Evolutionary conservation across 2,888 invertebrate genomes (phyloP), one percentile per base, ranked within the genome.

Genomic region (Gastracanthus pulcherrimus): DNA sequence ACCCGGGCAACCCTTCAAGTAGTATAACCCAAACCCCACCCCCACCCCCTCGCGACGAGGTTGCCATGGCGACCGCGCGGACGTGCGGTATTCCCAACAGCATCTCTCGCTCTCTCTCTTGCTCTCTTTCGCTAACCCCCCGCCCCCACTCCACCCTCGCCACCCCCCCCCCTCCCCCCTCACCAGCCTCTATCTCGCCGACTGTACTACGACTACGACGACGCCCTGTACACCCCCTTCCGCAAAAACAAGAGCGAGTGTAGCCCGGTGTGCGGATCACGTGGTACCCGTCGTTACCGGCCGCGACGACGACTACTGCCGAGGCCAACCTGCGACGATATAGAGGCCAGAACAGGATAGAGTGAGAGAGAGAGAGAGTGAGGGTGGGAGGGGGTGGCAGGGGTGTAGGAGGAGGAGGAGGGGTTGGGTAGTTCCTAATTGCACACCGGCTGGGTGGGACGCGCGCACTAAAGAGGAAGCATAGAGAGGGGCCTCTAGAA

Each of bases 401-500:
- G 87, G 86, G 87, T 87, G n/a, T n/a, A 87, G 86, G 86, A 86
- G 88, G 88, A 87, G 86, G 89, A 88, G 88, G 87, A 87, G 86
- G 87, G 86, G 87, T 87, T 87, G 89, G 88, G 89, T 89, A 88
- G 89, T 89, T 89, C 88, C 90, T 90, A 89, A 90, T 90, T 90
- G 90, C 90, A 76, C 64, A 86, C 88, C 86, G 87, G 88, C 84
- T 89, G 87, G 88, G 88, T 88, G 88, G 88, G 86, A 88, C 88
- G 86, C 87, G 85, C 86, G 86, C 62, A 62, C 62, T 62, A 62
- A 62, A 62, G 38, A 38, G 76, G 69, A 36, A 60, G 58, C 69
- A 58, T 58, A 41, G 69, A 62, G 66, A 58, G 87, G 87, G 87
- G 87, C 86, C 86, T 89, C 86, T 85, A 89, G 89, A 90, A 90